Base-by-base conservation (phyloP, 2,888 invertebrate genomes). In the Lagria hirta region DNA sequence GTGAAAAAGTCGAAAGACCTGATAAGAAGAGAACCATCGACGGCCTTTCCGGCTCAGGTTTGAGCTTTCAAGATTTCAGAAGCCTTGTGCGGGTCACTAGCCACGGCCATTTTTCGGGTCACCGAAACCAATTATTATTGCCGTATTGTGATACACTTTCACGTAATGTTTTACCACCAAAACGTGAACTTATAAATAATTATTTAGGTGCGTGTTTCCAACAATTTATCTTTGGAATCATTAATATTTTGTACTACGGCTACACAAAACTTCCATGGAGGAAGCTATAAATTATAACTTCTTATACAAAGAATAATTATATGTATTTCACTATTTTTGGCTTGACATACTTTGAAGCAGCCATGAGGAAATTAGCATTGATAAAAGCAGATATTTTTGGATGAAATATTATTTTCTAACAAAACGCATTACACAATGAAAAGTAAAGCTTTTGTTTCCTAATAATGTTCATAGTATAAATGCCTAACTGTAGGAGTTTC, bases 71-170 rank as follows among this genome's bases (percentile, higher is more conserved):
- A 17, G 20, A 11, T 33, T 20, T 11, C 34, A 27, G n/a, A n/a
- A n/a, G 7, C 22, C 36, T 12, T 30, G 6, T 10, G 49, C 51
- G 56, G 56, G 52, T 57, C 57, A 55, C 54, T 57, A 56, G 51
- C 51, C 50, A 45, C 56, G 51, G 52, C 54, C 55, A 57, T 55
- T 58, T 58, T 51, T 54, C 57, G 57, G 48, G 51, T 53, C 55
- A 53, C 48, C 52, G 54, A 34, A 47, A 40, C 38, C 48, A 48
- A 48, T 48, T 48, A 40, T 40, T 40, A 26, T 35, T 24, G 29
- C 30, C 18, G 27, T 32, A 40, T 22, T 45, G 23, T 38, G 29
- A 16, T 22, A 44, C 5, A 23, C 30, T 38, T 32, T 29, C 16
- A 15, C 27, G 21, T 33, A 4, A 15, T 38, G 20, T 33, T 24